phyloP scores from a whole-genome alignment of 2,888 invertebrate genomes.

The Disparrhopalites patrizii region DNA sequence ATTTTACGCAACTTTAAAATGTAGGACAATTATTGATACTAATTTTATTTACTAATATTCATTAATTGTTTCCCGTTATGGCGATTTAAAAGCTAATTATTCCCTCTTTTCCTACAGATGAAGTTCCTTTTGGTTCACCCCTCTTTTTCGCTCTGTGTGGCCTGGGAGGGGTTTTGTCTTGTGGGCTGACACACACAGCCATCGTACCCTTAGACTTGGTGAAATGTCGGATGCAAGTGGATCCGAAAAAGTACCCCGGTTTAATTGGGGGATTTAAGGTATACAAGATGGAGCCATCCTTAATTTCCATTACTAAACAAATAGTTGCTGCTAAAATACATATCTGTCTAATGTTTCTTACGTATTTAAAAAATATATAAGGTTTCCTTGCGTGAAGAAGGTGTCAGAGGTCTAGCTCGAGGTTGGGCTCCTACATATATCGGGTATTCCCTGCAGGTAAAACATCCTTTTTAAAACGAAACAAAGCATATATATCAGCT shows the following conservation, averaged over 20 bases:
- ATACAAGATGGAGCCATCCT: conserved; percentile 7
- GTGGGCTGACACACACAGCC: conserved; percentile 77
- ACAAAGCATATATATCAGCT: too few species aligned
- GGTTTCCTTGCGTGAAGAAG: conserved; percentile 80
- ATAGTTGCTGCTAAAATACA: too few species aligned
- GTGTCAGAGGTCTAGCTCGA: conserved; percentile 73
- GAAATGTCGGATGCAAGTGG: conserved; percentile 89
- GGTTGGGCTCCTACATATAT: conserved; percentile 98
- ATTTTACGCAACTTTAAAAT: neutral
- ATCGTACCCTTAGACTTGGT: conserved; percentile 95
- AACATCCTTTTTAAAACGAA: neutral
- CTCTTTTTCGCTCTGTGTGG: conserved; percentile 91
- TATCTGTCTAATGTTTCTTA: neutral
- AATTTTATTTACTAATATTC: too few species aligned
- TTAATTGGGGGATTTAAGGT: conserved; percentile 71
- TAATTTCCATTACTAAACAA: neutral
- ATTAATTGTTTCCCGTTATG: too few species aligned
- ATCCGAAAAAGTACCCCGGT: conserved; percentile 86
- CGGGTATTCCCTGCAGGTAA: conserved; percentile 76
- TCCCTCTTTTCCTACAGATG: conserved; percentile 18
- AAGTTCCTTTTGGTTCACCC: conserved; percentile 73
- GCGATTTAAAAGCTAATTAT: too few species aligned
- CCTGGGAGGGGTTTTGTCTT: conserved; percentile 81
- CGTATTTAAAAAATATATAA: conserved; percentile 28
- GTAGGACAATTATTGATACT: too few species aligned